Base-by-base conservation (phyloP, 1,140 invertebrate species). In the Lerema accius region DNA sequence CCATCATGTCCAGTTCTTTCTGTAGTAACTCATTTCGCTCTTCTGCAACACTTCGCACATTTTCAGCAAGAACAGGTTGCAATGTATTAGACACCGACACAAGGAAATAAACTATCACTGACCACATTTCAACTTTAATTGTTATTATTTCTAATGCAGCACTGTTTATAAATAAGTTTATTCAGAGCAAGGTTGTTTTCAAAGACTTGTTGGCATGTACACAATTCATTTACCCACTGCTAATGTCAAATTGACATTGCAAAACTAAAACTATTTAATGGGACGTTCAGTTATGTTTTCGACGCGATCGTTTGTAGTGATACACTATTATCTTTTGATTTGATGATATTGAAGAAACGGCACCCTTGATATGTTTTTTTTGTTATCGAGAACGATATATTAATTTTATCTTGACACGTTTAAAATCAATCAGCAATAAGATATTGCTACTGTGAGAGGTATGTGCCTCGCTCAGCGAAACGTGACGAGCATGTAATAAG, bases 11-110 rank as follows among this genome's bases (percentile, higher is more conserved):
- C 0, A 81, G 43, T 72, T 87, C 88, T 48, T 71, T 69, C 48
- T 78, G 26, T 7, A 91, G 51, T n/a, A 91, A 60, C 15, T 64
- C 35, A n/a, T 82, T 63, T 72, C 89, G 79, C 68, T 84, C 71
- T 28, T 72, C 37, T 7, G 77, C 16, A 13, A 72, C 63, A 56
- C 56, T 61, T 65, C 81, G 62, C 4, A 63, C 65, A 70, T 69
- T 43, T 45, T 69, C 59, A 0, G 60, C 58, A n/a, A 46, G 40
- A 28, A 67, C 69, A 49, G 19, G 45, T 40, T 9, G 3, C 10
- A 63, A n/a, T n/a, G n/a, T n/a, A n/a, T n/a, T n/a, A n/a, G n/a
- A 3, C 15, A 49, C 14, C 14, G 53, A 28, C n/a, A 63, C 19
- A 32, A 73, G 19, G 42, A 67, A 59, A 62, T 48, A 72, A 19